These are phyloP conservation scores for Sycophila texana DNA, from an alignment of 2,888 invertebrate species.

Conservation along the genomic window DNA sequence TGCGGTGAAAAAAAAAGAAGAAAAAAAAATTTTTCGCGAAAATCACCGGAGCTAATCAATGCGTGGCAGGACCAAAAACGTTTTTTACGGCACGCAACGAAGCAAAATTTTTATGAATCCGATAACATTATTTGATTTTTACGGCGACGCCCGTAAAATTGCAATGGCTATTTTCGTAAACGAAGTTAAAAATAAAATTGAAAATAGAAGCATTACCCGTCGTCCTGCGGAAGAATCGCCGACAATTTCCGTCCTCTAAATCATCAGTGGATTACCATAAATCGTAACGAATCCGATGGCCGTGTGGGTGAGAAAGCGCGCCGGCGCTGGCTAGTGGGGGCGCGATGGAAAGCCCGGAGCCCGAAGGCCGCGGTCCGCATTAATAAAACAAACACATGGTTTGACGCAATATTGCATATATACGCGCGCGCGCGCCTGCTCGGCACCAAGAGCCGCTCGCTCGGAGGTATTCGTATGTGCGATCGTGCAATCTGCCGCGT, in stretches of 20 bases:
- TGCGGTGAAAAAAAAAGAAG: too few species aligned
- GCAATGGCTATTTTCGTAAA: too few species aligned
- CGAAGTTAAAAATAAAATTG: neutral
- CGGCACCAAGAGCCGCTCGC: slow-evolving; percentile 61
- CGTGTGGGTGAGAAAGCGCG: slow-evolving; percentile 41
- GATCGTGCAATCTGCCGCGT: slow-evolving; percentile 13
- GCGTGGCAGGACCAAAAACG: neutral
- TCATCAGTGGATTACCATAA: slow-evolving; percentile 32
- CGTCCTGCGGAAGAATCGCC: neutral
- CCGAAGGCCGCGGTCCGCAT: slow-evolving; percentile 71
- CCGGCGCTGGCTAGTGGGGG: slow-evolving; percentile 31
- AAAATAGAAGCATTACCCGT: slow-evolving; percentile 3
- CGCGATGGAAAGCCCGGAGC: slow-evolving; percentile 63
- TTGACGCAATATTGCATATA: slow-evolving; percentile 69
- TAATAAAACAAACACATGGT: slow-evolving; percentile 75
- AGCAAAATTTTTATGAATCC: too few species aligned
- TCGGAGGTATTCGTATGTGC: slow-evolving; percentile 50
- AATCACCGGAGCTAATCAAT: neutral
- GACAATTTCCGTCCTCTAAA: slow-evolving; percentile 13
- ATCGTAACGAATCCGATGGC: slow-evolving; percentile 28
- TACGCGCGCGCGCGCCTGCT: slow-evolving; percentile 58
- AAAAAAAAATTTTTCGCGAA: neutral
- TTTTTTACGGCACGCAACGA: too few species aligned
- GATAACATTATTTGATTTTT: too few species aligned
- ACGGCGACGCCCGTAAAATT: too few species aligned